Conservation (phyloP, 2,113 vertebrate species). For the Mesoclemmys tuberculata region DNA sequence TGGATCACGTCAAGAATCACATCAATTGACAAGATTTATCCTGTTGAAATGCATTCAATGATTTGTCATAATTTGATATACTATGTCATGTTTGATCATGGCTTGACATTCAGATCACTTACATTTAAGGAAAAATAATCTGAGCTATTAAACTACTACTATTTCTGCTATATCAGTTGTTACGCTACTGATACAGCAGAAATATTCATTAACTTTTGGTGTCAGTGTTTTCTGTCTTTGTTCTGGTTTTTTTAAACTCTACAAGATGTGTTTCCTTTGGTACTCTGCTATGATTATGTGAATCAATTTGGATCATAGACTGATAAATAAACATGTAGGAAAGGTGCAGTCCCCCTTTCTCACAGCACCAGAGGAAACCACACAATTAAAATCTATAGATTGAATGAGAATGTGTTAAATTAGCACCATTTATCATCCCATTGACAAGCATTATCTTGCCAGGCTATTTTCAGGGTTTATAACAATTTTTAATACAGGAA, state of each 20-base stretch:
- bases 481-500: slow-evolving; percentile 45
- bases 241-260: background rate
- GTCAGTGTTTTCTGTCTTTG: background rate
- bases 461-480: slow-evolving; percentile 18
- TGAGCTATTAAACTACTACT: background rate
- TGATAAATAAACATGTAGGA: slow-evolving; percentile 9
- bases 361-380: background rate
- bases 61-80: slow-evolving; percentile 30
- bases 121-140: background rate
- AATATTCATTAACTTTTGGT: slow-evolving; percentile 20
- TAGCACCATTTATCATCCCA: slow-evolving; percentile 1
- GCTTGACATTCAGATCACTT: slow-evolving; percentile 32
- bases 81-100: background rate
- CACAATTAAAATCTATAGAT: slow-evolving; percentile 25
- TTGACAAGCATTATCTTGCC: background rate
- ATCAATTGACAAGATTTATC: slow-evolving; percentile 28
- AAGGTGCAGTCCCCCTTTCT: background rate
- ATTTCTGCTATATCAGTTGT: too few species aligned
- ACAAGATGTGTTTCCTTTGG: background rate
- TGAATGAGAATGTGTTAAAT: background rate
- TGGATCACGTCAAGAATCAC: background rate
- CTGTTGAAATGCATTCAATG: background rate
- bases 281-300: background rate
- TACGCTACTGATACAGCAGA: background rate
- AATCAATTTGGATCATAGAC: slow-evolving; percentile 2